phyloP scores from a whole-genome alignment of 1,140 invertebrate species.

The Pseudomyrmex flavicornis region DNA sequence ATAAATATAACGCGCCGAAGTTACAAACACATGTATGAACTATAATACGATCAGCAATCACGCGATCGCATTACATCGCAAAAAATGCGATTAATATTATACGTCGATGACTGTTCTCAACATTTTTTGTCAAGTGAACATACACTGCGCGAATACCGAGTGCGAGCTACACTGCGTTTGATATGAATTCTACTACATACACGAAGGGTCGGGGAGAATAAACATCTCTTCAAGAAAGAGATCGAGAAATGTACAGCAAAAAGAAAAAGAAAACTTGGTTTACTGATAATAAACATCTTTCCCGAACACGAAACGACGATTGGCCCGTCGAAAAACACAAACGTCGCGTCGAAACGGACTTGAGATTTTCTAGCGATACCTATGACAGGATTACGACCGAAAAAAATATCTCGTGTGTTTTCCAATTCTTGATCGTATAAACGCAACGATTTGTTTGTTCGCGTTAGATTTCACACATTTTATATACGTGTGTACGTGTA shows the following conservation, averaged over 20 bases:
- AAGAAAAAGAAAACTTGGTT: conserved; percentile 63
- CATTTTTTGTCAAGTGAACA: conserved; percentile 2
- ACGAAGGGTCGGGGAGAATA: conserved; percentile 22
- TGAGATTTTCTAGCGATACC: conserved; percentile 11
- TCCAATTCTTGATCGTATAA: conserved; percentile 8
- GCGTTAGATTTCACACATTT: not conserved
- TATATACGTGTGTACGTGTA: too few species aligned
- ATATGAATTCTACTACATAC: conserved; percentile 63
- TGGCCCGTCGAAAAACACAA: conserved; percentile 40
- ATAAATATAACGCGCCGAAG: not conserved
- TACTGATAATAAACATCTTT: conserved; percentile 76
- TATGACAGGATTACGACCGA: not conserved
- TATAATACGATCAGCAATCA: conserved; percentile 10
- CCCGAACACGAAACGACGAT: conserved; percentile 55
- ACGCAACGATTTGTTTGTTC: not conserved
- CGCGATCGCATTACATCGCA: conserved; percentile 6
- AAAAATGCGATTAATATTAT: conserved; percentile 34
- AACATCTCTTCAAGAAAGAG: conserved; percentile 1
- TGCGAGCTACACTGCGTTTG: conserved; percentile 60
- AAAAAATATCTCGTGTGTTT: conserved; percentile 7
- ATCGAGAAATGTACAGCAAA: conserved; percentile 8
- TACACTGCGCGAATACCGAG: conserved; percentile 33
- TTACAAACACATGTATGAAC: not conserved
- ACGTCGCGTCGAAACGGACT: conserved; percentile 30
- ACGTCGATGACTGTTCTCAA: not conserved